Conservation (phyloP, 2,888 invertebrate species). For the Eilema sororculum region DNA sequence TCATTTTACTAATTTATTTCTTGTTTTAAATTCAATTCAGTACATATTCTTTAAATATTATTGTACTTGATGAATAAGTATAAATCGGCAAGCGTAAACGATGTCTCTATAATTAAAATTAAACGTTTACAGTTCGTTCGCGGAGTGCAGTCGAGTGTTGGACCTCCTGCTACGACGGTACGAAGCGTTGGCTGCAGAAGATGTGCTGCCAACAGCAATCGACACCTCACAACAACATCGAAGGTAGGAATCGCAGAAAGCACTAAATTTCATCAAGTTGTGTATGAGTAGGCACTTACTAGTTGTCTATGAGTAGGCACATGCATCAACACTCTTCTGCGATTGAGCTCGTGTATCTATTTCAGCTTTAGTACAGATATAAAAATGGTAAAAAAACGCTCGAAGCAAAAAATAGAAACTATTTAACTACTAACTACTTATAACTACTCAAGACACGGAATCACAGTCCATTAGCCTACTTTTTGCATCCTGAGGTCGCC, state of each 20-base stretch:
- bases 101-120: not conserved
- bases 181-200: conserved; percentile 89
- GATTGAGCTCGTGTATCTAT: no score
- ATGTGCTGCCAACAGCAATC: conserved; percentile 79
- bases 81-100: not conserved
- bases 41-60: no score
- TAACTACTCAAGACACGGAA: conserved; percentile 5
- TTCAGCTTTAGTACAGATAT: no score
- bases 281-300: no score
- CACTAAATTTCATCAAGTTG: no score
- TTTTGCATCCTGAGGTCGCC: conserved; percentile 5
- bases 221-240: conserved; percentile 90
- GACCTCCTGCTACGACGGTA: conserved; percentile 93
- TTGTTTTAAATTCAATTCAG: no score
- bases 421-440: not conserved
- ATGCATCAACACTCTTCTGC: no score
- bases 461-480: conserved; percentile 9
- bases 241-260: conserved; percentile 83
- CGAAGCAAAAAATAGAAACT: not conserved
- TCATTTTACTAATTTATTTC: no score
- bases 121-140: conserved; percentile 88
- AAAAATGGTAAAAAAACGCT: not conserved
- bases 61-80: no score
- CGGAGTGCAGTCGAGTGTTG: conserved; percentile 94
- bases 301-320: no score